These are phyloP conservation scores for Muscicapa adusta DNA, from an alignment of 2,113 vertebrate genomes.

Conservation along the genomic window DNA sequence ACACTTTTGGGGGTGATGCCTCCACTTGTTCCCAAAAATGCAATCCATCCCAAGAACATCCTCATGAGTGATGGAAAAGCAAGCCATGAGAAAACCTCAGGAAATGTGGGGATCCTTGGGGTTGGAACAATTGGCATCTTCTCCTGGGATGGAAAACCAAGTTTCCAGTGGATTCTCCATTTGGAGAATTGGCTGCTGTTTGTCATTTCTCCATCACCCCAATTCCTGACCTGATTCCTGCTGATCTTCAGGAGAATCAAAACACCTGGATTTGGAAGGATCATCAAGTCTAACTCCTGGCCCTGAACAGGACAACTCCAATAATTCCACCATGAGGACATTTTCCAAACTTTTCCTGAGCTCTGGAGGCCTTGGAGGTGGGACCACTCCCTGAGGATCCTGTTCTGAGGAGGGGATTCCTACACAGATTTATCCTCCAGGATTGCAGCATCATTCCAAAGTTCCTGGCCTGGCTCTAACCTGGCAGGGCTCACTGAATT, in stretches of 20 bases:
- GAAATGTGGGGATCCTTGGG: background rate
- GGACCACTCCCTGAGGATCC: background rate
- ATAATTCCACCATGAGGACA: background rate
- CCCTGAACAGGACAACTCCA: background rate
- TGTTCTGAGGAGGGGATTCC: background rate
- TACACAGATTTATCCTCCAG: accelerated
- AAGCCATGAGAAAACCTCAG: background rate
- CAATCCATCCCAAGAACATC: accelerated
- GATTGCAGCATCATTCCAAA: background rate
- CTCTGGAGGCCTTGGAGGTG: background rate
- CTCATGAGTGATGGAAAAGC: background rate
- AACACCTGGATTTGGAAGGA: background rate
- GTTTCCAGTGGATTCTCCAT: background rate
- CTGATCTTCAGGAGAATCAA: background rate
- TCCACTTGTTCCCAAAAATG: background rate
- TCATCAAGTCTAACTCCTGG: accelerated
- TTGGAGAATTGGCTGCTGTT: background rate
- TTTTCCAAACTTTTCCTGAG: background rate
- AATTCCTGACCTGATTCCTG: background rate
- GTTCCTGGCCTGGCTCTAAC: background rate
- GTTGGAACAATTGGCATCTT: background rate
- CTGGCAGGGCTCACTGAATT: background rate
- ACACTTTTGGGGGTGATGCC: accelerated
- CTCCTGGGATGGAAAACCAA: background rate
- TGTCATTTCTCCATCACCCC: background rate